These are phyloP conservation scores for Meandrusa payeni DNA, from an alignment of 2,888 invertebrate species.

Conservation along the genomic window DNA sequence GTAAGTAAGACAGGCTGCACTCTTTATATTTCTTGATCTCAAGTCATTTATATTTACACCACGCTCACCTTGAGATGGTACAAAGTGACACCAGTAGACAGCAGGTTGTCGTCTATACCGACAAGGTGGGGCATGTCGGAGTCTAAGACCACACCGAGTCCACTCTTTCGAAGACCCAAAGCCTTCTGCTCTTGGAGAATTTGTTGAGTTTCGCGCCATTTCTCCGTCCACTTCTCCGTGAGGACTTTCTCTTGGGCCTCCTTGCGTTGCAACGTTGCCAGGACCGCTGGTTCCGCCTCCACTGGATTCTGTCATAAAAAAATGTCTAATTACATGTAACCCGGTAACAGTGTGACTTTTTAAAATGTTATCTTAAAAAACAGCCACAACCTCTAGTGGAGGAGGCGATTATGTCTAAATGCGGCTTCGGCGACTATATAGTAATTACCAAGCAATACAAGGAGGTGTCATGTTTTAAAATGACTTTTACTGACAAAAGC, in stretches of 20 bases:
- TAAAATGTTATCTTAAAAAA: no score
- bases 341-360: no score
- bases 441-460: no score
- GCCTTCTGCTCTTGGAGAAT: slow-evolving; percentile 94
- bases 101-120: slow-evolving; percentile 93
- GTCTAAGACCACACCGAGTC: slow-evolving; percentile 92
- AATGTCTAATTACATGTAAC: no score
- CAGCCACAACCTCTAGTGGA: no score
- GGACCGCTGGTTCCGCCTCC: slow-evolving; percentile 82
- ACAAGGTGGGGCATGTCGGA: slow-evolving; percentile 96
- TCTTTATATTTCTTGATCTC: no score
- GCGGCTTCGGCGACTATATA: no score
- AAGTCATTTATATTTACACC: no score
- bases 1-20: no score
- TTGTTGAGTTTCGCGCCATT: slow-evolving; percentile 94
- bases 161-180: slow-evolving; percentile 91
- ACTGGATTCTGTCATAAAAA: slow-evolving; percentile 74
- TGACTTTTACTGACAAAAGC: no score
- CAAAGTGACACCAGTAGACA: slow-evolving; percentile 94
- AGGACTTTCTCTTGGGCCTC: slow-evolving; percentile 94
- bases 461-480: no score
- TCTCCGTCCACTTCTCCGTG: slow-evolving; percentile 96
- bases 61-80: slow-evolving; percentile 90
- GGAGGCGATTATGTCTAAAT: no score
- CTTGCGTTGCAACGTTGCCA: slow-evolving; percentile 93